Base-by-base conservation (phyloP, 1,140 invertebrate genomes). In the Augochlora pura region DNA sequence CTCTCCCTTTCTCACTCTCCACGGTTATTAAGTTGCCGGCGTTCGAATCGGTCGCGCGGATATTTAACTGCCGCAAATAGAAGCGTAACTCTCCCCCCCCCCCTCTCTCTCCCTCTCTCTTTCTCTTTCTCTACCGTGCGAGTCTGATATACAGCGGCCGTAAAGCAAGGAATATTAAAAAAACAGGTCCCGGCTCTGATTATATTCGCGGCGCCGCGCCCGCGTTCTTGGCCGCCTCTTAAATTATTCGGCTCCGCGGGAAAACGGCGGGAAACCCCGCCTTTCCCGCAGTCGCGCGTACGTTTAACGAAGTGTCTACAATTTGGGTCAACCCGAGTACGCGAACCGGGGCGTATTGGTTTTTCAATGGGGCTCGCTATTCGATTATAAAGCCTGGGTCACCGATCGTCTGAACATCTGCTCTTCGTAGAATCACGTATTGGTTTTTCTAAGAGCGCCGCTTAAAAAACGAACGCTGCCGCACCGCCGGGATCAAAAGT, bases 261-360 rank as follows among this genome's bases (percentile, higher is more conserved):
- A 39, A 25, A 52, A 32, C 64, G 49, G 49, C 42, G 42, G 10
- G 9, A 2, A 46, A 10, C 10, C 42, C 9, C 42, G 12, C 12
- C 42, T 10, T 14, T 46, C 42, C 3, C 42, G 42, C 42, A 46
- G 67, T 14, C 54, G 14, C 72, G 59, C 67, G 70, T 79, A 67
- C 46, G 77, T 87, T 85, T 85, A 84, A 83, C 77, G 69, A 60
- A 70, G 60, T 72, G 67, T 64, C 66, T 68, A 77, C 82, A 86
- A 86, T 86, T 32, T 84, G 76, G 73, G 52, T 69, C 72, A 63
- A 10, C 42, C 6, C 14, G 23, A 60, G 23, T 60, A 67, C 69
- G 70, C 80, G 77, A 85, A 81, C 82, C 81, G 77, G 21, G n/a
- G 54, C 54, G 18, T 57, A 57, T 57, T 86, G 82, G 82, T 68